Base-by-base conservation (phyloP, 2,113 vertebrate species). In the Campylomormyrus numenius region DNA sequence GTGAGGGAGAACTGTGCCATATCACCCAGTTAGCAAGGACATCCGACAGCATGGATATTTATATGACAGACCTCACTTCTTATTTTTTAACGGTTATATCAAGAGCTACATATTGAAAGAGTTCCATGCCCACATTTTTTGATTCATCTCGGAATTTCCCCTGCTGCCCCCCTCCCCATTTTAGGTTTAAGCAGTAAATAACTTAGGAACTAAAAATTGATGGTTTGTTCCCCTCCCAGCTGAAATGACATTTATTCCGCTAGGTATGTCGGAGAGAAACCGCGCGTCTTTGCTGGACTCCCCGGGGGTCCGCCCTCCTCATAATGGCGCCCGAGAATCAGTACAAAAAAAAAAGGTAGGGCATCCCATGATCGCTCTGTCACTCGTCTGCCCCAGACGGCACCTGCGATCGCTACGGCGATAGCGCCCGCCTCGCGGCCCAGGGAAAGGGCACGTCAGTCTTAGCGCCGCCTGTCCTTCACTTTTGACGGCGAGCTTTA, bases 401-500 rank as follows among this genome's bases (percentile, higher is more conserved):
- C 83, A 48, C 45, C 83, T 48, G 83, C 24, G 83, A 85, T 48
- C 45, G 8, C 45, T 10, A 1, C 1, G 45, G 19, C 17, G 83
- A 85, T 85, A 85, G 5, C 8, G 7, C 9, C 45, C 45, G 39
- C 21, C 45, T 15, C 21, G 1, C 24, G 21, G 42, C 42, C 45
- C 21, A 45, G 42, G 39, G 9, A 85, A 85, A 85, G 83, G 83
- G 39, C 83, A 85, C 39, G 83, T 85, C 83, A 85, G 83, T 85
- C 45, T 85, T 10, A 42, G 9, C 42, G 5, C 45, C 1, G 21
- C 24, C 42, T 48, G 83, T 24, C 83, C 45, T 85, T 85, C 83
- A 46, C 48, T n/a, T 85, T n/a, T 85, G 83, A 85, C 83, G 45
- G 83, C 83, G 8, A 11, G 83, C 39, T 83, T 83, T 85, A 85